Evolutionary conservation across 2,888 invertebrate genomes (phyloP).

Genomic region (Lucinisca nassula): DNA sequence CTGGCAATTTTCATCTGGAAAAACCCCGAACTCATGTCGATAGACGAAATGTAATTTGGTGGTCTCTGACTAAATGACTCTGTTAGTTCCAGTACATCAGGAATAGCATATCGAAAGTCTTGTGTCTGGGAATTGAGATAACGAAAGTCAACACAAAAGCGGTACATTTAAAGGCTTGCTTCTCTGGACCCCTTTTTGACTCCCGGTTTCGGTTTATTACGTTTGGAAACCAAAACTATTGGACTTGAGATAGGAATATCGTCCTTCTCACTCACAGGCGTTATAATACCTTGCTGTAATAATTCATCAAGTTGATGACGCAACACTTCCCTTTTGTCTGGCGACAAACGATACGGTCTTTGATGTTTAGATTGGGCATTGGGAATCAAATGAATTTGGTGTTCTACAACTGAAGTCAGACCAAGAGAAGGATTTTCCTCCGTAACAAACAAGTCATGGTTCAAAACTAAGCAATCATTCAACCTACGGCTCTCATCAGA

Average conservation of each 20-base stretch:
- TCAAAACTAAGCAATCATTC: too few relatives aligned
- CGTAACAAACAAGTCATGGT: too few relatives aligned
- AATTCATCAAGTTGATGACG: constrained; percentile 48
- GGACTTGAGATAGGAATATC: constrained; percentile 52
- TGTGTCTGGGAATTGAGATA: constrained; percentile 45
- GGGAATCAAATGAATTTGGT: too few relatives aligned
- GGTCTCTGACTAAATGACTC: background rate
- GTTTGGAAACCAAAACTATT: constrained; percentile 48
- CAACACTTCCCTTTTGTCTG: constrained; percentile 47
- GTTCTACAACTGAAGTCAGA: too few relatives aligned
- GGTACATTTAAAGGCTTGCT: constrained; percentile 10
- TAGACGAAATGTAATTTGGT: background rate
- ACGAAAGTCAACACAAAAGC: constrained; percentile 39
- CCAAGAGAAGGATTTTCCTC: too few relatives aligned
- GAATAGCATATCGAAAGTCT: constrained; percentile 38
- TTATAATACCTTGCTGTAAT: constrained; percentile 35
- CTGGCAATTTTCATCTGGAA: too few relatives aligned
- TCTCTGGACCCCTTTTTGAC: constrained; percentile 24
- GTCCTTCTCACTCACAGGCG: constrained; percentile 40
- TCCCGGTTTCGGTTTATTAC: constrained; percentile 4
- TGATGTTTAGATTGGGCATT: too few relatives aligned
- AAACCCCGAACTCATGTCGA: too few relatives aligned
- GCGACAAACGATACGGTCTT: constrained; percentile 42
- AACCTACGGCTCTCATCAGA: too few relatives aligned
- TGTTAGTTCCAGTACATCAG: constrained; percentile 20